Percentiles rank a stretch among this genome's conserved stretches.
phyloP scores from a whole-genome alignment of 2,797 vertebrate species.

The Prunella strophiata region DNA sequence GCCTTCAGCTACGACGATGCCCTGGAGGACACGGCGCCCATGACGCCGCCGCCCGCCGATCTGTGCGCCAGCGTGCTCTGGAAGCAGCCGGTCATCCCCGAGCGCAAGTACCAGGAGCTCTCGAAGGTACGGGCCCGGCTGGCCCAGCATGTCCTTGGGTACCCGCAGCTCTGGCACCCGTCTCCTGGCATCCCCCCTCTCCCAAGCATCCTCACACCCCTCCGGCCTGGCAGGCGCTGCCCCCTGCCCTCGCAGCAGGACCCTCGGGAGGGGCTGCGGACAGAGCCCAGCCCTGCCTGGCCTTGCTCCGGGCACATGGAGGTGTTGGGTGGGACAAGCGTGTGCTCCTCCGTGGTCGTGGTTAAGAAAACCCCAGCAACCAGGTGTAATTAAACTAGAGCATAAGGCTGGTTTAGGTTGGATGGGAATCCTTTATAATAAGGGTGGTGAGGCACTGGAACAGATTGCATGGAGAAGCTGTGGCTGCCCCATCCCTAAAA shows the following conservation, averaged over 20 bases:
- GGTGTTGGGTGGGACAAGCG: accelerated
- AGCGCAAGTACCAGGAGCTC: constrained; percentile 88
- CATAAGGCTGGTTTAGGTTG: accelerated
- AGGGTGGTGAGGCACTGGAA: neutral
- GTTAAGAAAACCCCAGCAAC: too few relatives aligned
- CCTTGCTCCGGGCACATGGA: accelerated
- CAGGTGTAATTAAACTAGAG: neutral
- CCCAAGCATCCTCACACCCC: too few relatives aligned
- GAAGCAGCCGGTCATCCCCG: constrained; percentile 91
- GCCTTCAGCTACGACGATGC: constrained; percentile 93
- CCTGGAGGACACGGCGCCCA: constrained; percentile 84
- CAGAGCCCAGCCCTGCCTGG: neutral
- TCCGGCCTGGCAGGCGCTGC: neutral
- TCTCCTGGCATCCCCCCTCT: neutral
- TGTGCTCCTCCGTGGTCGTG: neutral
- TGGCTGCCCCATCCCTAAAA: neutral
- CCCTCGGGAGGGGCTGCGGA: neutral
- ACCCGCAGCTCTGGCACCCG: neutral
- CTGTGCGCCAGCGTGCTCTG: constrained; percentile 85
- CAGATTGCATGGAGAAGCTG: neutral
- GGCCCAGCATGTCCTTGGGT: neutral
- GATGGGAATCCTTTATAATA: accelerated
- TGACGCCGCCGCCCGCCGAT: constrained; percentile 89
- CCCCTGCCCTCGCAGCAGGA: neutral
- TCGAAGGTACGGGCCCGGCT: constrained; percentile 79